A percentile compares a stretch with the other conserved stretches of the same genome.
These are phyloP conservation scores for Phodopus roborovskii DNA, from an alignment of 2,113 vertebrate genomes.

Conservation along the genomic window DNA sequence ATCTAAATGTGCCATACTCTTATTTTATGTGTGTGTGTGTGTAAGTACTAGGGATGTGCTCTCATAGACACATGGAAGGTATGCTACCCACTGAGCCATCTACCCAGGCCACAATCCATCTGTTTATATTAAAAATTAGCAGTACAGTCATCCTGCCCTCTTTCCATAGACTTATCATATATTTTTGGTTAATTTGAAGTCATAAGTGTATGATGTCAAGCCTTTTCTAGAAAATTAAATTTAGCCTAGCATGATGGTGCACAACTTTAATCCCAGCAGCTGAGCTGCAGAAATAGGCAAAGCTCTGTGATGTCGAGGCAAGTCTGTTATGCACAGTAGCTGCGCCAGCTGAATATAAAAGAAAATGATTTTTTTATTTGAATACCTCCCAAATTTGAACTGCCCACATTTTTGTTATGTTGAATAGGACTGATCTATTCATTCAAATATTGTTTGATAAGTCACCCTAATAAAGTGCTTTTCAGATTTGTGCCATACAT, in stretches of 20 bases:
- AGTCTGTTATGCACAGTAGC: too few relatives aligned
- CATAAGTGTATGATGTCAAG: conserved; percentile 4
- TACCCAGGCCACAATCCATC: background rate
- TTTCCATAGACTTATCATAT: background rate
- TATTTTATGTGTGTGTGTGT: background rate
- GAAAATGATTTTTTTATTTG: conserved; percentile 11
- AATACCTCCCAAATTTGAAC: conserved; percentile 33
- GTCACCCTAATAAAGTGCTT: conserved; percentile 45
- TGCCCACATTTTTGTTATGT: background rate
- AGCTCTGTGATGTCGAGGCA: background rate
- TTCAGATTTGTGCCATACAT: conserved; percentile 8
- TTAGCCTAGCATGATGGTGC: background rate
- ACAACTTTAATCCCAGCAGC: background rate
- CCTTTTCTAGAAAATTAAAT: conserved; percentile 8
- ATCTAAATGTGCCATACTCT: too few relatives aligned
- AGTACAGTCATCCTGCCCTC: background rate
- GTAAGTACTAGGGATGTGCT: too few relatives aligned
- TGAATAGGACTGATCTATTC: background rate
- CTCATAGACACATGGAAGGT: background rate
- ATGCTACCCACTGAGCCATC: background rate
- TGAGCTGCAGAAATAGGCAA: background rate
- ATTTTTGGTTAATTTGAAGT: conserved; percentile 4
- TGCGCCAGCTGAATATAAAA: background rate
- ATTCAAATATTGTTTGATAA: conserved; percentile 10
- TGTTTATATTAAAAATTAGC: background rate